Conservation (phyloP, 2,113 vertebrate genomes). For the Anseranas semipalmata region DNA sequence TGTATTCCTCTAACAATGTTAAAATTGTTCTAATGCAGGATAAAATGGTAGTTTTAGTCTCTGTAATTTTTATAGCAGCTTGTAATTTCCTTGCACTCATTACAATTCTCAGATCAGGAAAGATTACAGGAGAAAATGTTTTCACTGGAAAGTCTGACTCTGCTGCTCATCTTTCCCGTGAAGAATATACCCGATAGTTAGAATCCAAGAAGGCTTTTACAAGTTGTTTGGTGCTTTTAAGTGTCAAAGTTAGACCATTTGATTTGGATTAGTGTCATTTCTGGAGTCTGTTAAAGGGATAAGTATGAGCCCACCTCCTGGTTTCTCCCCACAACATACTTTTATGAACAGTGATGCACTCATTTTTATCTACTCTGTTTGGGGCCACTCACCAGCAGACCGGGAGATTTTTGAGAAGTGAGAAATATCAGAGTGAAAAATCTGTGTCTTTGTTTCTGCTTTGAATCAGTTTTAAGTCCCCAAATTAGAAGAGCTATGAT, state of each 20-base stretch:
- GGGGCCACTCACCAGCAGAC: background rate
- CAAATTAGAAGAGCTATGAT: background rate
- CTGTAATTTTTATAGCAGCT: slow-evolving; percentile 82
- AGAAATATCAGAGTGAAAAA: background rate
- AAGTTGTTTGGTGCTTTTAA: slow-evolving; percentile 23
- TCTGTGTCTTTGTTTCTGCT: background rate
- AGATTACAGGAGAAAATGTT: slow-evolving; percentile 37
- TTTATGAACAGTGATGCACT: background rate
- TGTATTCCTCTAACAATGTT: slow-evolving; percentile 80
- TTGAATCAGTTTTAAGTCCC: background rate
- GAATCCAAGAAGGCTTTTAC: background rate
- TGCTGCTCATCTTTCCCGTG: background rate
- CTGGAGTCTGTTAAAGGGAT: background rate
- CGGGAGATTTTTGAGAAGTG: background rate
- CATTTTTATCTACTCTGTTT: background rate
- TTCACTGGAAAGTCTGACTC: slow-evolving; percentile 35
- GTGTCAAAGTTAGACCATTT: slow-evolving; percentile 30
- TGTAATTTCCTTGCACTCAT: slow-evolving; percentile 79
- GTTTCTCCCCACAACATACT: background rate
- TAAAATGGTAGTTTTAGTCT: slow-evolving; percentile 82
- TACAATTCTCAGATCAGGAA: slow-evolving; percentile 56
- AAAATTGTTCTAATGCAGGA: slow-evolving; percentile 82
- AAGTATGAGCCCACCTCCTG: background rate
- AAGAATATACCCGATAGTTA: slow-evolving; percentile 18
- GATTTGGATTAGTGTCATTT: background rate